Evolutionary conservation across 2,797 vertebrate species (phyloP).

Genomic region (Semotilus atromaculatus): DNA sequence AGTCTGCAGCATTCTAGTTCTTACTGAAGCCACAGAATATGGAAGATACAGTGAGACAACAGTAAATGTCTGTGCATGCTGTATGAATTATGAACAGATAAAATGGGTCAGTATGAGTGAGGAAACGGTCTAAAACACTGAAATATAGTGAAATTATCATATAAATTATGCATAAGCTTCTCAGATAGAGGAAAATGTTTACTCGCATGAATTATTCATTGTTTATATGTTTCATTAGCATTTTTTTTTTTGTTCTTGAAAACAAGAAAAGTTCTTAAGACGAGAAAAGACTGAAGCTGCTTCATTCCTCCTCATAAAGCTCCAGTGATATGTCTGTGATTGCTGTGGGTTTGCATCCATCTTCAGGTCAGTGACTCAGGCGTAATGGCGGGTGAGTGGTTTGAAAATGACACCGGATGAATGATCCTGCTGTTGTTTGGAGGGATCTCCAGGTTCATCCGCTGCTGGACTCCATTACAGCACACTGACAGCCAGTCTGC

Average conservation of each 20-base stretch:
- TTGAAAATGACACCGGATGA: constrained; percentile 62
- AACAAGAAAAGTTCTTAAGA: constrained; percentile 66
- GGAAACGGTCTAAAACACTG: constrained; percentile 60
- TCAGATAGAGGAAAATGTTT: constrained; percentile 66
- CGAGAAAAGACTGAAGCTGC: constrained; percentile 39
- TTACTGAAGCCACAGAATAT: neutral
- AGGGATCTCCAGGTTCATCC: constrained; percentile 98
- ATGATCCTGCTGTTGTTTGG: constrained; percentile 74
- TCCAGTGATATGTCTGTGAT: neutral
- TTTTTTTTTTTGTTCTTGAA: constrained; percentile 64
- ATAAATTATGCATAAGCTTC: constrained; percentile 70
- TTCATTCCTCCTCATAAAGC: constrained; percentile 14
- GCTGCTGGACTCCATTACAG: constrained; percentile 91
- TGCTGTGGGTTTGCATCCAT: constrained; percentile 12
- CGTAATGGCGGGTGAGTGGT: constrained; percentile 92
- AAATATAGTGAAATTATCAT: constrained; percentile 65
- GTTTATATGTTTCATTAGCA: constrained; percentile 62
- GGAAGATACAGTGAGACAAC: constrained; percentile 42
- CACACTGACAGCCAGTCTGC: constrained; percentile 89
- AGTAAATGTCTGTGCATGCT: constrained; percentile 39
- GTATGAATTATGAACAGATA: constrained; percentile 65
- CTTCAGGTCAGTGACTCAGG: constrained; percentile 62
- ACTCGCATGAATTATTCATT: constrained; percentile 67
- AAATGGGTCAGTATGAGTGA: constrained; percentile 62
- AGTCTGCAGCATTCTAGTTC: constrained; percentile 20